phyloP scores from a whole-genome alignment of 1,140 invertebrate genomes.

The Schlechtendalia chinensis region DNA sequence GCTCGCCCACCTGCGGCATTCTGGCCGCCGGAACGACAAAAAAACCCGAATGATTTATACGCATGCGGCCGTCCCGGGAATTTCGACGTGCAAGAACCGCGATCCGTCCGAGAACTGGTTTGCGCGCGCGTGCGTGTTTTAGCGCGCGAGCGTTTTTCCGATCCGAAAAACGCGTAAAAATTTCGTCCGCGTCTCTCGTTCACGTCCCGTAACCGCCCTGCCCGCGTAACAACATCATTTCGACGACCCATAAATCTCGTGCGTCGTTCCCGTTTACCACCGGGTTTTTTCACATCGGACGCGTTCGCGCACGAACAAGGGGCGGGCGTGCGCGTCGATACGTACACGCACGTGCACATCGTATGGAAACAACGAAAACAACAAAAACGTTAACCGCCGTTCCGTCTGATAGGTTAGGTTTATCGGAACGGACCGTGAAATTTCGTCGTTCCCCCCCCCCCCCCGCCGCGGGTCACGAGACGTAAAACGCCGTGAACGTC shows the following conservation, averaged over 20 bases:
- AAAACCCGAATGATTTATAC: conserved; percentile 36
- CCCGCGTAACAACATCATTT: too few species aligned
- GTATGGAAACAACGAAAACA: not conserved
- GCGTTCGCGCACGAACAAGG: not conserved
- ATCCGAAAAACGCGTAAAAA: not conserved
- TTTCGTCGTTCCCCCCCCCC: not conserved
- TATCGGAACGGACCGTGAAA: conserved; percentile 40
- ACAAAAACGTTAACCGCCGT: conserved; percentile 28
- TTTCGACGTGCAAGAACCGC: not conserved
- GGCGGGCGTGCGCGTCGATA: not conserved
- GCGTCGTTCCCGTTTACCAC: too few species aligned
- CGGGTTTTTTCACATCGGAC: too few species aligned
- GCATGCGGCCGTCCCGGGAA: not conserved
- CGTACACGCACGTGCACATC: too few species aligned
- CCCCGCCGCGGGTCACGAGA: conserved; percentile 20
- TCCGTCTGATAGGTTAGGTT: conserved; percentile 20
- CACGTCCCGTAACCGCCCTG: too few species aligned
- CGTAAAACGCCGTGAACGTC: conserved; percentile 26
- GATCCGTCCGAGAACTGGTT: conserved; percentile 8
- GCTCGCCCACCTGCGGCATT: conserved; percentile 19
- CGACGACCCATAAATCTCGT: too few species aligned
- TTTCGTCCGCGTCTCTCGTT: too few species aligned
- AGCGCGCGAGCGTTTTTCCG: not conserved
- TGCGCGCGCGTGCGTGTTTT: not conserved
- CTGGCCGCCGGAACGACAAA: too few species aligned